A percentile compares a stretch with the other conserved stretches of the same genome.
Conservation (phyloP, 2,797 vertebrate species). For the Gadopsis bispinosus region DNA sequence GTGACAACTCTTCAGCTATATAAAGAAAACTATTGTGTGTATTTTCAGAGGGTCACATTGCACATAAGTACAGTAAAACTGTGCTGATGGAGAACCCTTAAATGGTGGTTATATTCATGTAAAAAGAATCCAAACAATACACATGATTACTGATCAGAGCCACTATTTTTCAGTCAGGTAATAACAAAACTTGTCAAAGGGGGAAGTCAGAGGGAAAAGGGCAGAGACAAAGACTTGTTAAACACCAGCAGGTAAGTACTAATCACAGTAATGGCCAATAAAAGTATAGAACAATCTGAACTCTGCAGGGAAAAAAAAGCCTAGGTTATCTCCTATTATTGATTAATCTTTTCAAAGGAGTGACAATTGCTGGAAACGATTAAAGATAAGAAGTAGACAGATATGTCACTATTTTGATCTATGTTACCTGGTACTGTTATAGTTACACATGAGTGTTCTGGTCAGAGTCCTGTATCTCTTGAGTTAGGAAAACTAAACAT, state of each 20-base stretch:
- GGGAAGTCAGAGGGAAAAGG: too few relatives aligned
- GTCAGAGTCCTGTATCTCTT: background rate
- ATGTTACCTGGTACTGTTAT: background rate
- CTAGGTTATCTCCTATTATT: background rate
- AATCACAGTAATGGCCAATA: background rate
- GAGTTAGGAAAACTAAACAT: background rate
- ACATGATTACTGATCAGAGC: background rate
- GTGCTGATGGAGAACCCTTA: background rate
- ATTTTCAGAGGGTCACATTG: background rate
- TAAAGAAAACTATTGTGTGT: background rate
- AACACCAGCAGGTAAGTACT: background rate
- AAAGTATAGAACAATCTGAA: background rate
- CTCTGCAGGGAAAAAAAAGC: background rate
- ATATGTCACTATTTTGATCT: background rate
- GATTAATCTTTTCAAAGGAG: slow-evolving; percentile 7
- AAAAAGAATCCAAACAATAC: background rate
- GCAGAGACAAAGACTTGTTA: background rate
- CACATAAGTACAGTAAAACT: background rate
- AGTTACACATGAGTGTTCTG: background rate
- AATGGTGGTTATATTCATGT: background rate
- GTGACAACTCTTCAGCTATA: background rate
- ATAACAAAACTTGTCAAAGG: background rate
- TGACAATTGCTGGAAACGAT: background rate
- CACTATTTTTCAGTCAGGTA: background rate
- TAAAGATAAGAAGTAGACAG: background rate